Base-by-base conservation (phyloP, 2,888 invertebrate species). In the Coremacera marginata region DNA sequence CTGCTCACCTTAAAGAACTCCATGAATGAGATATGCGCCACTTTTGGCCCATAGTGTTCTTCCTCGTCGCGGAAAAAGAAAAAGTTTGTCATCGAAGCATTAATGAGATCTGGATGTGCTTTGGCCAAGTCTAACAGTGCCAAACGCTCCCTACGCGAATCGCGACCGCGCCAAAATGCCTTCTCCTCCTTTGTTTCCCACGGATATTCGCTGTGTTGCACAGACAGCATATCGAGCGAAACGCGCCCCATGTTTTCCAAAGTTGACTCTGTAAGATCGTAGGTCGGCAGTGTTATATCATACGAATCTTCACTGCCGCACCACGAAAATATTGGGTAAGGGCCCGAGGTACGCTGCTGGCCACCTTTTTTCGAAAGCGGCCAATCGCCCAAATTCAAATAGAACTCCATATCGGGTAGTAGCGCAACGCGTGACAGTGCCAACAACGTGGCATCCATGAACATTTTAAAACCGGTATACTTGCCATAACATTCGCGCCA, bases 351-450 rank as follows among this genome's bases (percentile, higher is more conserved):
- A 57, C 87, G 88, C 57, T 87, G 86, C 25, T 89, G 86, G 0
- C 87, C 87, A 4, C 88, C 86, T 80, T 90, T 91, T 77, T 91
- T 90, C 2, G 94, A 92, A 31, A 98, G 90, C 0, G 98, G 98
- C 98, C 98, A 98, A 89, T 99, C 98, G 19, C 98, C 98, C 16
- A 98, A 91, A 90, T 98, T 99, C 67, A 95, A 92, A 82, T 98
- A 94, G 84, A 98, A 93, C 89, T 98, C 98, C 83, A 95, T 90
- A 89, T 98, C 95, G 5, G 98, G 97, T 74, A 98, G 88, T 27
- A 90, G 84, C 27, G 94, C 93, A 91, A 97, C 96, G 81, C 97
- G 91, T 16, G 93, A 89, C 70, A 99, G 87, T 0, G 96, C 97
- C 65, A 96, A 88, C 37, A 99, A 89, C 77, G 97, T 94, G 63